Evolutionary conservation across 2,797 vertebrate genomes (phyloP).

Genomic region (Pogonophryne albipinna): DNA sequence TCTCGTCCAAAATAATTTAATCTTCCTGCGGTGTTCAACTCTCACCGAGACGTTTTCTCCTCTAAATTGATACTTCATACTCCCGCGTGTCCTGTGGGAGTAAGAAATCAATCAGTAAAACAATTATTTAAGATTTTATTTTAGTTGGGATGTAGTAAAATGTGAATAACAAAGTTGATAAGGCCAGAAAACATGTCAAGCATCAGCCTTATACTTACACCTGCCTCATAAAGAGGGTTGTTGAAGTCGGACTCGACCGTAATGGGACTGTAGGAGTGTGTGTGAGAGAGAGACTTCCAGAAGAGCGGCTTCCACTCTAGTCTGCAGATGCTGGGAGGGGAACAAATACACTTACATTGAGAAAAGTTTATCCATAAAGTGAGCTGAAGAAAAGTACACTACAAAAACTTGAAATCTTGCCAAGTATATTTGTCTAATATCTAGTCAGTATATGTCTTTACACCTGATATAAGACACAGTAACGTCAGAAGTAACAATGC

Average conservation of each 20-base stretch:
- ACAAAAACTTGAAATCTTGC: no score
- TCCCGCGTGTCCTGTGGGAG: constrained; percentile 91
- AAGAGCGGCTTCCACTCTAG: constrained; percentile 94
- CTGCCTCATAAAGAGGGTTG: constrained; percentile 96
- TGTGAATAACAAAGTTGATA: neutral
- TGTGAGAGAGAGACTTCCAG: constrained; percentile 92
- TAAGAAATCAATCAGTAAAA: constrained; percentile 28
- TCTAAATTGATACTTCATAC: constrained; percentile 95
- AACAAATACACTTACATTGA: constrained; percentile 7
- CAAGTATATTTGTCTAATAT: no score
- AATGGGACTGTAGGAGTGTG: constrained; percentile 95
- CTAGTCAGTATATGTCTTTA: no score
- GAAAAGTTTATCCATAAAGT: neutral
- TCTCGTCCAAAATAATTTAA: constrained; percentile 58
- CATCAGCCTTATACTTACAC: constrained; percentile 82
- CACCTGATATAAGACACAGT: no score
- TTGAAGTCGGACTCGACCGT: constrained; percentile 95
- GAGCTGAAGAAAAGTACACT: neutral
- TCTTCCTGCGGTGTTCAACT: constrained; percentile 56
- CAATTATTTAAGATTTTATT: neutral
- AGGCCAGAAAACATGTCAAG: neutral
- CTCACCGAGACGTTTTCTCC: constrained; percentile 48
- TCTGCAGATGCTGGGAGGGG: constrained; percentile 83
- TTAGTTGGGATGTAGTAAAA: neutral
- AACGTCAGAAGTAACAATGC: no score